Conservation (phyloP, 2,113 vertebrate species). For the Mustelus asterias region DNA sequence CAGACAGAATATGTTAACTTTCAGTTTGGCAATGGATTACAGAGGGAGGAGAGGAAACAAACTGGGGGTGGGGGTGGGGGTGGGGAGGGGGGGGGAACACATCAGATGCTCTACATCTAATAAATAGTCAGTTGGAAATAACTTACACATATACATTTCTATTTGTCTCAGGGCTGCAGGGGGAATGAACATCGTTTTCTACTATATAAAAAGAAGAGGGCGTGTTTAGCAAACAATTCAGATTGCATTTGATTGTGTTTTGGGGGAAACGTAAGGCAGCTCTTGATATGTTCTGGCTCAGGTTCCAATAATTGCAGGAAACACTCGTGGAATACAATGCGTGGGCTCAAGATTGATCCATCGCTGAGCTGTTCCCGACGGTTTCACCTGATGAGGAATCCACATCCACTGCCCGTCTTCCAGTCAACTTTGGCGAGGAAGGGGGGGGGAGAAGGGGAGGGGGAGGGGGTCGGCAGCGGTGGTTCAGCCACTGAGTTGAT, state of each 20-base stretch:
- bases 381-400: background rate
- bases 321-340: constrained; percentile 15
- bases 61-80: background rate
- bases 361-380: background rate
- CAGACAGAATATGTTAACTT: constrained; percentile 60
- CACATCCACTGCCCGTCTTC: background rate
- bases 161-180: background rate
- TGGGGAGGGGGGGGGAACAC: background rate
- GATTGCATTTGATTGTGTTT: constrained; percentile 21
- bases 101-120: constrained; percentile 34
- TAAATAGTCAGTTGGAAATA: constrained; percentile 32
- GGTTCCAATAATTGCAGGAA: constrained; percentile 43
- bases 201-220: background rate
- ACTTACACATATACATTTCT: constrained; percentile 30
- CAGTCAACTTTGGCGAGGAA: background rate
- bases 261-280: constrained; percentile 44
- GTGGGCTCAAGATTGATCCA: background rate
- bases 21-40: constrained; percentile 52
- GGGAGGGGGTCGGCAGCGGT: background rate
- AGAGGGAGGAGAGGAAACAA: constrained; percentile 44
- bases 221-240: background rate
- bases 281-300: constrained; percentile 53
- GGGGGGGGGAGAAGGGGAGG: too few relatives aligned
- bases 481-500: background rate
- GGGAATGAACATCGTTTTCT: background rate